Conservation (phyloP, 2,113 vertebrate species). For the Lethenteron camtschaticum region DNA sequence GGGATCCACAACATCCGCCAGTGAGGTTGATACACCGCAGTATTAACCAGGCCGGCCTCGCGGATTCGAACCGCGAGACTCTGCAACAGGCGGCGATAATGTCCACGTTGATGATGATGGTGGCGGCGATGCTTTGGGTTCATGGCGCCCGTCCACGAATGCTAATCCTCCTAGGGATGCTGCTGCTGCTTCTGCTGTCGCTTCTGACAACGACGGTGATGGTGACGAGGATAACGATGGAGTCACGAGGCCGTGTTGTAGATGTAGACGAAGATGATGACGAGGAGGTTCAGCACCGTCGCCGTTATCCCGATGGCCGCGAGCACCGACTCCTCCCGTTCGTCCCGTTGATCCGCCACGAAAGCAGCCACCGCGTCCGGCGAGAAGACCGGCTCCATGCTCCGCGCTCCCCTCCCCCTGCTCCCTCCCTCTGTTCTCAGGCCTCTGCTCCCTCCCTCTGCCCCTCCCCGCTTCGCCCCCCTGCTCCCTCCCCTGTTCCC, state of each 20-base stretch:
- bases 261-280: constrained; percentile 97
- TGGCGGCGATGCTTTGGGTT: too few relatives aligned
- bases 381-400: not conserved
- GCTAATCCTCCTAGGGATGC: too few relatives aligned
- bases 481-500: not conserved
- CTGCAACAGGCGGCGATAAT: too few relatives aligned
- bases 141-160: too few relatives aligned
- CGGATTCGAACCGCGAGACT: too few relatives aligned
- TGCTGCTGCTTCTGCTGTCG: too few relatives aligned
- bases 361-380: not conserved
- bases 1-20: too few relatives aligned
- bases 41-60: too few relatives aligned
- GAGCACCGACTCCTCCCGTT: constrained; percentile 56
- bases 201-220: too few relatives aligned
- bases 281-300: constrained; percentile 78
- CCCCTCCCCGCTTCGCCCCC: not conserved
- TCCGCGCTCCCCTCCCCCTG: not conserved
- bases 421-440: not conserved
- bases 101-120: too few relatives aligned
- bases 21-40: too few relatives aligned
- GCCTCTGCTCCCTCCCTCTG: not conserved
- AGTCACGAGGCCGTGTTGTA: constrained; percentile 44
- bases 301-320: constrained; percentile 91
- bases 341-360: not conserved
- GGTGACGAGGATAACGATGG: too few relatives aligned